These are phyloP conservation scores for Pantherophis vulpinus DNA, from an alignment of 2,797 vertebrate species.

Conservation along the genomic window DNA sequence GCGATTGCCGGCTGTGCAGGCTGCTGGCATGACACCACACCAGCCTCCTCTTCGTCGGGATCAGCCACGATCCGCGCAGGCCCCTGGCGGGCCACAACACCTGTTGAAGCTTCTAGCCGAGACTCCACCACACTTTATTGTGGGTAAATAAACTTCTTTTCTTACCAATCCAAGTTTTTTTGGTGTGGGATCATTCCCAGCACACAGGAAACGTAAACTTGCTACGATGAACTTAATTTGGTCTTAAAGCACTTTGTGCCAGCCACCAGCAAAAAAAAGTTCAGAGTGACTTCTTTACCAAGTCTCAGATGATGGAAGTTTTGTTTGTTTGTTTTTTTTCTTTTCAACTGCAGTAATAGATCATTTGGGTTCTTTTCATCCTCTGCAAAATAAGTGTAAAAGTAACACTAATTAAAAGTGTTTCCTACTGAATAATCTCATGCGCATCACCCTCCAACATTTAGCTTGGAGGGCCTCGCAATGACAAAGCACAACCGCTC, in stretches of 20 bases:
- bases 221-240: slow-evolving; percentile 49
- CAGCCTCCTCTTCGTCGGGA: too few relatives aligned
- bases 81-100: too few relatives aligned
- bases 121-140: too few relatives aligned
- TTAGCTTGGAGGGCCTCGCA: slow-evolving; percentile 59
- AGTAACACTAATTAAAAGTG: slow-evolving; percentile 67
- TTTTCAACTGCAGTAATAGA: slow-evolving; percentile 38
- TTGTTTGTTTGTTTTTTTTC: not conserved
- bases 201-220: slow-evolving; percentile 15
- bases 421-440: slow-evolving; percentile 65
- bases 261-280: slow-evolving; percentile 15
- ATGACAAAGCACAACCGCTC: slow-evolving; percentile 39
- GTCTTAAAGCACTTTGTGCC: slow-evolving; percentile 31
- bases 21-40: too few relatives aligned
- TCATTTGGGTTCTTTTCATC: slow-evolving; percentile 57
- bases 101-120: too few relatives aligned
- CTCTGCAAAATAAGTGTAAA: slow-evolving; percentile 61
- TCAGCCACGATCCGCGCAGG: too few relatives aligned
- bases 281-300: not conserved
- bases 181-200: too few relatives aligned
- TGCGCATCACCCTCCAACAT: slow-evolving; percentile 51
- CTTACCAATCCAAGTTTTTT: too few relatives aligned
- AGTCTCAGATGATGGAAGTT: slow-evolving; percentile 12
- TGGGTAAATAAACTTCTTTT: too few relatives aligned
- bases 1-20: too few relatives aligned